These are phyloP conservation scores for Fukomys damarensis DNA, from an alignment of 2,113 vertebrate species.

Conservation along the genomic window DNA sequence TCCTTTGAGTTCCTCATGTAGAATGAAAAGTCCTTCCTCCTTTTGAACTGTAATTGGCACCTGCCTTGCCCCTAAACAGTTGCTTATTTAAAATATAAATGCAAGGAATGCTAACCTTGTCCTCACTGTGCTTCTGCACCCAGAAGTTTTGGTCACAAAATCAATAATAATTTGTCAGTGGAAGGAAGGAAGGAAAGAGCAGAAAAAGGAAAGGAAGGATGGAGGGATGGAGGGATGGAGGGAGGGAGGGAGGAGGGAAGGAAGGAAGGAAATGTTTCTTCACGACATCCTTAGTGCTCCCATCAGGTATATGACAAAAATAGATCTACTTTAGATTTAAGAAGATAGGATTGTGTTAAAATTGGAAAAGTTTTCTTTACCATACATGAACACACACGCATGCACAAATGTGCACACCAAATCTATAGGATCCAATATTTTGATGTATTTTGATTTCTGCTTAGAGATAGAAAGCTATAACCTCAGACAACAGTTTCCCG, in stretches of 20 bases:
- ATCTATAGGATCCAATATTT: neutral
- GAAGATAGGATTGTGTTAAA: neutral
- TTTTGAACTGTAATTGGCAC: neutral
- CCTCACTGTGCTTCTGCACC: neutral
- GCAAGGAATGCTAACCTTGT: neutral
- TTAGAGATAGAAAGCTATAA: neutral
- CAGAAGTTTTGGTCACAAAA: neutral
- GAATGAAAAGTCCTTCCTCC: neutral
- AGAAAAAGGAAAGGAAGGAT: too few relatives aligned
- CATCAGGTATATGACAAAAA: too few relatives aligned
- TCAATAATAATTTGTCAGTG: neutral
- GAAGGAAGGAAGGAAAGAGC: too few relatives aligned
- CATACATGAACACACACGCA: neutral
- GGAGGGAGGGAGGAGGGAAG: too few relatives aligned
- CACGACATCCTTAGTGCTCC: neutral
- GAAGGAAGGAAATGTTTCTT: neutral
- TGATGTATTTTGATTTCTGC: neutral
- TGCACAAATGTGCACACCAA: neutral
- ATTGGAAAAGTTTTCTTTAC: neutral
- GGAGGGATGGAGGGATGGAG: fast-evolving
- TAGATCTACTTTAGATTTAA: slow-evolving; percentile 24
- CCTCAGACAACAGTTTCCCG: neutral
- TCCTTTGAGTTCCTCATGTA: neutral
- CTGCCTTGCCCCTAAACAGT: too few relatives aligned
- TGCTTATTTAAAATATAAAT: slow-evolving; percentile 48